Evolutionary conservation across 2,888 invertebrate genomes (phyloP).

Genomic region (Dasypogon diadema): DNA sequence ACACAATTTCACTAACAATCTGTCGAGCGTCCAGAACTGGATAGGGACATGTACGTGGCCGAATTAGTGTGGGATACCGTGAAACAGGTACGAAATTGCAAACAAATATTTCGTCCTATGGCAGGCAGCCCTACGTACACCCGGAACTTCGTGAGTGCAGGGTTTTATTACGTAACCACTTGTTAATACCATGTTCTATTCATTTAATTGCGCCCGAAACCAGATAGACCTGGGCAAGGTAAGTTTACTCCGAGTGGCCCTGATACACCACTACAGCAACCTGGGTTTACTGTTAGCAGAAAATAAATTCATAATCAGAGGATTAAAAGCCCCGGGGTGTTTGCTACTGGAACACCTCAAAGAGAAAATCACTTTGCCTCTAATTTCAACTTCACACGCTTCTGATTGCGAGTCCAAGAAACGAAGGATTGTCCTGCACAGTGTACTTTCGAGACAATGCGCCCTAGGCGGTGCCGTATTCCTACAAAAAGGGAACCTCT

Average conservation of each 20-base stretch:
- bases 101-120: background rate
- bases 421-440: constrained; percentile 30
- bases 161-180: constrained; percentile 14
- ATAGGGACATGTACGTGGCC: constrained; percentile 19
- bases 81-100: background rate
- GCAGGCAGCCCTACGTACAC: background rate
- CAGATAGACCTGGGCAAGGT: background rate
- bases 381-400: constrained; percentile 35
- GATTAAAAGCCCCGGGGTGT: constrained; percentile 52
- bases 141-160: background rate
- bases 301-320: constrained; percentile 55
- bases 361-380: constrained; percentile 40
- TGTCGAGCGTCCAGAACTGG: background rate
- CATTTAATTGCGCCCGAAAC: constrained; percentile 21
- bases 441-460: constrained; percentile 51
- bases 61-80: background rate
- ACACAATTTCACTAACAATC: background rate
- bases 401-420: constrained; percentile 52
- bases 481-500: background rate
- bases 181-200: constrained; percentile 5
- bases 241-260: background rate
- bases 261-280: background rate
- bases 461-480: constrained; percentile 1
- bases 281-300: constrained; percentile 28
- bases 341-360: constrained; percentile 5